Evolutionary conservation across 2,888 invertebrate species (phyloP).

Genomic region (Apantesis nais): DNA sequence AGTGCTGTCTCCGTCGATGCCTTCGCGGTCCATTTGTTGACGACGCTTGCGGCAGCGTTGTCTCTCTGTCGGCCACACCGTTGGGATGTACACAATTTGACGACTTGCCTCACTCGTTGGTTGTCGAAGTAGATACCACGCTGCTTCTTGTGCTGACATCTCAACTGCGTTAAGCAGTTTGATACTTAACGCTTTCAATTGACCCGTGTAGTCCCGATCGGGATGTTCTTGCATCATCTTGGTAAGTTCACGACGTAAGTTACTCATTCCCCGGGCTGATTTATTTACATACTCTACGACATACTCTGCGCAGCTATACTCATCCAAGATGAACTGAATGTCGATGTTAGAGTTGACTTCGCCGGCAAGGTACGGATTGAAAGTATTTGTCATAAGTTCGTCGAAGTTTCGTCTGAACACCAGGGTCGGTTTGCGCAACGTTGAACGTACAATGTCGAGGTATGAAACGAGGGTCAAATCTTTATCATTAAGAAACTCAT

Average conservation of each 20-base stretch:
- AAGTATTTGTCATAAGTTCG: constrained; percentile 57
- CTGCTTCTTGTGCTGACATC: constrained; percentile 69
- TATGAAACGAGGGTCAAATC: constrained; percentile 52
- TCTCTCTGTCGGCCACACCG: constrained; percentile 64
- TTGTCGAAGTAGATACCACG: constrained; percentile 69
- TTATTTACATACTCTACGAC: constrained; percentile 67
- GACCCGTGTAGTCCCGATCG: constrained; percentile 38
- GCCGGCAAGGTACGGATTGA: constrained; percentile 59
- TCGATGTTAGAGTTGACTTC: constrained; percentile 52
- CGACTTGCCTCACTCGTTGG: constrained; percentile 62
- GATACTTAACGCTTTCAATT: constrained; percentile 43
- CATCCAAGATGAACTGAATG: constrained; percentile 54
- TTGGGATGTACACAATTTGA: constrained; percentile 58
- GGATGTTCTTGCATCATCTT: constrained; percentile 50
- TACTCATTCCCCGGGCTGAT: constrained; percentile 57
- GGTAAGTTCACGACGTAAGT: constrained; percentile 54
- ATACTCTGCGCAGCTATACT: constrained; percentile 53
- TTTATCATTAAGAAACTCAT: constrained; percentile 51
- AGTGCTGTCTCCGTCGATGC: constrained; percentile 45
- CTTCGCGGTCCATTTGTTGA: constrained; percentile 51
- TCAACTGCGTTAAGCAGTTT: constrained; percentile 60
- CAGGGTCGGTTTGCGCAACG: constrained; percentile 50
- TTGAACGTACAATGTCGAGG: constrained; percentile 51
- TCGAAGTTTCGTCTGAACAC: constrained; percentile 55
- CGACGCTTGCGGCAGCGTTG: constrained; percentile 46